Conservation (phyloP, 2,888 invertebrate genomes). For the Microctonus aethiopoides region DNA sequence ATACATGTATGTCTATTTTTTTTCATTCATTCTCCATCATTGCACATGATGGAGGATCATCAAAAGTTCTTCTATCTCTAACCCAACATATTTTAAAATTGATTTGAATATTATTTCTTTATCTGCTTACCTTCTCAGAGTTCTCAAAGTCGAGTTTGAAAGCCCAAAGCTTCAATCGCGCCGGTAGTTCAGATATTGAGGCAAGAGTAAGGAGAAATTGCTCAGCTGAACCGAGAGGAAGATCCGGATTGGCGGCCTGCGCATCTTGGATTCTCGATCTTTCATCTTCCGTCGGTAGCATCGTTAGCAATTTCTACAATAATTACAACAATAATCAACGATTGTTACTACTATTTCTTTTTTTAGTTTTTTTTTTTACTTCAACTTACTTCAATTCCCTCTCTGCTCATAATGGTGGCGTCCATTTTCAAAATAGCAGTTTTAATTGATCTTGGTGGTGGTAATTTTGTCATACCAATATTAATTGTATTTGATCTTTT, state of each 20-base stretch:
- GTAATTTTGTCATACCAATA: slow-evolving; percentile 98
- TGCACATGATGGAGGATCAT: background rate
- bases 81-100: background rate
- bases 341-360: slow-evolving; percentile 1
- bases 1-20: too few species aligned
- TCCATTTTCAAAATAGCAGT: slow-evolving; percentile 99
- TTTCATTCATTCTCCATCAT: background rate
- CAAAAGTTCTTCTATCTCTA: background rate
- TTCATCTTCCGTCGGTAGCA: slow-evolving; percentile 98
- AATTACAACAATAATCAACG: background rate
- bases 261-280: slow-evolving; percentile 96
- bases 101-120: slow-evolving; percentile 20
- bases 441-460: slow-evolving; percentile 97
- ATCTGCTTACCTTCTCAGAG: slow-evolving; percentile 80
- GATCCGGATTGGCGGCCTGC: slow-evolving; percentile 89
- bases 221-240: slow-evolving; percentile 95
- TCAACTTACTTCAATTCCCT: slow-evolving; percentile 86
- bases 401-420: slow-evolving; percentile 95
- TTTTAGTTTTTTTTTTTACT: background rate
- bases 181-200: slow-evolving; percentile 94
- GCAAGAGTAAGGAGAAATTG: slow-evolving; percentile 97
- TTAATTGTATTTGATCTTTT: slow-evolving; percentile 99
- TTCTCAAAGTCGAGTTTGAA: slow-evolving; percentile 99
- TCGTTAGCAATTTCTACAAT: slow-evolving; percentile 86
- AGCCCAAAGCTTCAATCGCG: slow-evolving; percentile 95